These are phyloP conservation scores for Sebastes baramenuke DNA, from an alignment of 2,797 vertebrate genomes.

Conservation along the genomic window DNA sequence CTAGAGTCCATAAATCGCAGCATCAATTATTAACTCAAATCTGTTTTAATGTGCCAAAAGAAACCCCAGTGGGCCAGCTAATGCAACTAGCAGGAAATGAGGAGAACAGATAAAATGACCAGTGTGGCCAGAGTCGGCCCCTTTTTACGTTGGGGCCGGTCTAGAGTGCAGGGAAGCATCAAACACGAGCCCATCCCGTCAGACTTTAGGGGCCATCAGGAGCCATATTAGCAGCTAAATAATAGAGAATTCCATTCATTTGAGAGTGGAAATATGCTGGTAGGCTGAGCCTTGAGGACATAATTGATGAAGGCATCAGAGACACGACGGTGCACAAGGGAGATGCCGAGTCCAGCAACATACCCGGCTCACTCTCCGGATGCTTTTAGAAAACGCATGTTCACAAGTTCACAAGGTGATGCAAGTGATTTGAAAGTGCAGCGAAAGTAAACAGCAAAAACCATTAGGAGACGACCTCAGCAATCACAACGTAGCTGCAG, in stretches of 20 bases:
- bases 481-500: constrained; percentile 58
- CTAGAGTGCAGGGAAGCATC: constrained; percentile 73
- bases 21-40: constrained; percentile 85
- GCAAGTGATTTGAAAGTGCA: constrained; percentile 48
- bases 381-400: constrained; percentile 49
- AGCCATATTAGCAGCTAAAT: constrained; percentile 68
- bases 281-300: constrained; percentile 30
- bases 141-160: constrained; percentile 39
- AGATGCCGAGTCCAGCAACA: neutral
- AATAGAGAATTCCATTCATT: constrained; percentile 66
- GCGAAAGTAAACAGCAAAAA: constrained; percentile 50
- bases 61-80: constrained; percentile 75
- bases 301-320: constrained; percentile 55
- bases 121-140: constrained; percentile 49
- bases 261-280: constrained; percentile 50
- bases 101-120: constrained; percentile 74
- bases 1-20: constrained; percentile 79
- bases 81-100: constrained; percentile 81
- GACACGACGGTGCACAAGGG: neutral
- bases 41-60: constrained; percentile 83
- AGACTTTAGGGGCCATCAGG: constrained; percentile 52
- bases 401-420: constrained; percentile 46
- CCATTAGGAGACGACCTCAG: constrained; percentile 50
- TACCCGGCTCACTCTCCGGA: constrained; percentile 14
- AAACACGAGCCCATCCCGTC: constrained; percentile 49